Evolutionary conservation across 2,888 invertebrate species (phyloP).

Genomic region (Lycocerus yunnanus): DNA sequence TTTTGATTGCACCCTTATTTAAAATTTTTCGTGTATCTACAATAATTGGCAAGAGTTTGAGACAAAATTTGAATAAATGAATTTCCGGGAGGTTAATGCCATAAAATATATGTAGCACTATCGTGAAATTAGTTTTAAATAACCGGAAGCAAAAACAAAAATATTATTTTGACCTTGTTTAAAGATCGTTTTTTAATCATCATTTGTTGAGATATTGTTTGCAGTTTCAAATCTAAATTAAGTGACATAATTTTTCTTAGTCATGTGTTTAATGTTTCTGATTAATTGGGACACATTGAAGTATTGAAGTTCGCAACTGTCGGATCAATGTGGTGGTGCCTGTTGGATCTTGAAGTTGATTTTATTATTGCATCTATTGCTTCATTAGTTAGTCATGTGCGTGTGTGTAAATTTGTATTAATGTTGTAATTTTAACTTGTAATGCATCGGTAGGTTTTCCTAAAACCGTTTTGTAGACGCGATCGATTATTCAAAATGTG

Average conservation of each 20-base stretch:
- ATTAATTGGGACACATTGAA: not conserved
- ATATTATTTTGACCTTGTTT: not conserved
- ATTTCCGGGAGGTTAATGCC: not conserved
- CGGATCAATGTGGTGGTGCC: not conserved
- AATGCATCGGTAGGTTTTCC: not conserved
- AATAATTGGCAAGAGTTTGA: not conserved
- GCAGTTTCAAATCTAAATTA: conserved; percentile 26
- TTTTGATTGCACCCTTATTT: not conserved
- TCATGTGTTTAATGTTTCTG: conserved; percentile 1
- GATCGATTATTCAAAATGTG: not conserved
- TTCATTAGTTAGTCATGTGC: not conserved
- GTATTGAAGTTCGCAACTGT: not conserved
- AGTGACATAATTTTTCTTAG: conserved; percentile 23
- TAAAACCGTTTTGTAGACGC: not conserved
- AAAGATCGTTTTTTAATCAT: not conserved
- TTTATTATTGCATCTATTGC: not conserved
- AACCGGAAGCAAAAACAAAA: not conserved
- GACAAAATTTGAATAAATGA: not conserved
- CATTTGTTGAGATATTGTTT: conserved; percentile 3
- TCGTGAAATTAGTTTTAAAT: not conserved
- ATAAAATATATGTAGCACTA: not conserved
- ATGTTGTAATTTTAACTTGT: not conserved
- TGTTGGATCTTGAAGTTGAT: not conserved
- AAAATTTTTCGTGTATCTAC: not conserved
- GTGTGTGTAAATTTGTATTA: not conserved